Conservation (phyloP, 1,140 invertebrate species). For the Drosophila erecta region DNA sequence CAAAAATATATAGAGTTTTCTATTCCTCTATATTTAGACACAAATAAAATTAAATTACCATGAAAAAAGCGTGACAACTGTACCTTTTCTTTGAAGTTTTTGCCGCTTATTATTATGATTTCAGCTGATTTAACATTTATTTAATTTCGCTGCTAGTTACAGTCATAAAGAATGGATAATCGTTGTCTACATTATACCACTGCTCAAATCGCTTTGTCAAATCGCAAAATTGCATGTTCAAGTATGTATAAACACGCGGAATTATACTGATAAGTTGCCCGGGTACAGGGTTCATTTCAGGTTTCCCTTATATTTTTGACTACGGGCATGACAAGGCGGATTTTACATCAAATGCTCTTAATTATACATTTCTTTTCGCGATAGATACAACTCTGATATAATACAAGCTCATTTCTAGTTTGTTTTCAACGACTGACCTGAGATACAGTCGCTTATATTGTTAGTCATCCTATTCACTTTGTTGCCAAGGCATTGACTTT, state of each 20-base stretch:
- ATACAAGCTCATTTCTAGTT: constrained; percentile 4
- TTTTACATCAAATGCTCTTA: constrained; percentile 6
- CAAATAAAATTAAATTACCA: no score
- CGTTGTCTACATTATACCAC: constrained; percentile 2
- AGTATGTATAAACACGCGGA: background rate
- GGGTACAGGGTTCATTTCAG: constrained; percentile 62
- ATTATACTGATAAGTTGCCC: constrained; percentile 27
- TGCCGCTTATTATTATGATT: no score
- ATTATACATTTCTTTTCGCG: background rate
- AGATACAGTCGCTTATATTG: background rate
- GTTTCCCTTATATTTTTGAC: constrained; percentile 23
- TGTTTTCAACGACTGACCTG: no score
- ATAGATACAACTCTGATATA: background rate
- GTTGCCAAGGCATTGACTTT: background rate
- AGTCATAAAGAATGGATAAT: background rate
- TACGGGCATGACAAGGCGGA: constrained; percentile 43
- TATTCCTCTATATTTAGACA: no score
- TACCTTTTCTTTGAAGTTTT: background rate
- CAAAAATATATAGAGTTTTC: no score
- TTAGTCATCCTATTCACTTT: constrained; percentile 1
- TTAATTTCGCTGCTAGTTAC: background rate
- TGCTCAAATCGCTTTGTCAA: background rate
- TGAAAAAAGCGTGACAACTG: background rate
- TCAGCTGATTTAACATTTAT: no score
- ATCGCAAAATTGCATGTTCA: no score